phyloP scores from a whole-genome alignment of 1,140 invertebrate species.

The Yoshiicerus persimilis region DNA sequence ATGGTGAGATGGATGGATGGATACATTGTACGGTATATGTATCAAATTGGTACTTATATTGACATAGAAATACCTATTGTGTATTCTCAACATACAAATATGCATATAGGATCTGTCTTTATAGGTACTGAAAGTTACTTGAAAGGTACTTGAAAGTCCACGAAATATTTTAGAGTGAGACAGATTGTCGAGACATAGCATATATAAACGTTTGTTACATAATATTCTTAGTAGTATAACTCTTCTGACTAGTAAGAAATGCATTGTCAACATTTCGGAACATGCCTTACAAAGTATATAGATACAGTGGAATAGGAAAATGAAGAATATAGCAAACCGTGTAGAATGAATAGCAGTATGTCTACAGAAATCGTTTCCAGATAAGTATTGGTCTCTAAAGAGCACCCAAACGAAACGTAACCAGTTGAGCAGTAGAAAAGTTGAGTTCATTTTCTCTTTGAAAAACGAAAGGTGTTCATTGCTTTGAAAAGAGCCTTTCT shows the following conservation, averaged over 20 bases:
- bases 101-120: no score
- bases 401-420: neutral
- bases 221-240: neutral
- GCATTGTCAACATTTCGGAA: neutral
- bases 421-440: neutral
- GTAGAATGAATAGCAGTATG: neutral
- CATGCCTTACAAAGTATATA: no score
- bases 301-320: neutral
- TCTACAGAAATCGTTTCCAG: neutral
- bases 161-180: neutral
- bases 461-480: slow-evolving; percentile 32
- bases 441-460: slow-evolving; percentile 28
- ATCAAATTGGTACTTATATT: no score
- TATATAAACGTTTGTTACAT: neutral
- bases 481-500: neutral
- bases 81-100: no score
- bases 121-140: no score
- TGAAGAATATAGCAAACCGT: neutral
- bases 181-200: neutral
- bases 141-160: no score
- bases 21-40: no score
- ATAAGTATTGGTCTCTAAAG: neutral
- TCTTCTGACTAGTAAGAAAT: neutral
- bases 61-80: no score
- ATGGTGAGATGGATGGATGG: neutral